These are phyloP conservation scores for Echiichthys vipera DNA, from an alignment of 2,797 vertebrate genomes.

Conservation along the genomic window DNA sequence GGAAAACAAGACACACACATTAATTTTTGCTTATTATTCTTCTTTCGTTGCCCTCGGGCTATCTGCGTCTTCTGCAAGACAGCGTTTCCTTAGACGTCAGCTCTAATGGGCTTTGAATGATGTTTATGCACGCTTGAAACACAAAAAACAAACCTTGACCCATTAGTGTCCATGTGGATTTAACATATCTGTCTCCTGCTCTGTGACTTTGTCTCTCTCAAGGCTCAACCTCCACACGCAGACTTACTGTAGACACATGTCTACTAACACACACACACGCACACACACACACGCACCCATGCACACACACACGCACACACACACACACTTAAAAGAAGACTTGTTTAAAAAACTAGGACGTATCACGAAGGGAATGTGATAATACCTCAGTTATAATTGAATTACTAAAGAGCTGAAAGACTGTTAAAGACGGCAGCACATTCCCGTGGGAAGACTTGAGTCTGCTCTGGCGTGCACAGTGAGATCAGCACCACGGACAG, in stretches of 20 bases:
- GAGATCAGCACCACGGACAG: conserved; percentile 64
- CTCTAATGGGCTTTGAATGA: conserved; percentile 65
- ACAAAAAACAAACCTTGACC: conserved; percentile 76
- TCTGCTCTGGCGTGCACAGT: neutral
- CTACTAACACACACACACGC: neutral
- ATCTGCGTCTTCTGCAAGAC: conserved; percentile 65
- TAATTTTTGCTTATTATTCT: conserved; percentile 58
- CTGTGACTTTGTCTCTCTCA: conserved; percentile 10
- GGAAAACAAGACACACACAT: conserved; percentile 15
- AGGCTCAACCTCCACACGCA: conserved; percentile 13
- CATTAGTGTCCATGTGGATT: conserved; percentile 74
- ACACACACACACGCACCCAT: neutral
- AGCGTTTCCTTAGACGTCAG: conserved; percentile 73
- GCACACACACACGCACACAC: neutral
- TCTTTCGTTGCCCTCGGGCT: conserved; percentile 59
- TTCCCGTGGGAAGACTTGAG: neutral
- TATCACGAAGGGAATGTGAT: neutral
- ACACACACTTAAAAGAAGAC: neutral
- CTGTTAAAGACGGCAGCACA: neutral
- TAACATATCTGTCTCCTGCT: conserved; percentile 33
- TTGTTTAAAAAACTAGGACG: neutral
- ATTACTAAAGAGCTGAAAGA: neutral
- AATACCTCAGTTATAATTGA: neutral
- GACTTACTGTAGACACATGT: conserved; percentile 1
- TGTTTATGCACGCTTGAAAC: conserved; percentile 44